Evolutionary conservation across 2,797 vertebrate species (phyloP), one percentile per base, ranked within the genome.

Genomic region (Siniperca obscura): DNA sequence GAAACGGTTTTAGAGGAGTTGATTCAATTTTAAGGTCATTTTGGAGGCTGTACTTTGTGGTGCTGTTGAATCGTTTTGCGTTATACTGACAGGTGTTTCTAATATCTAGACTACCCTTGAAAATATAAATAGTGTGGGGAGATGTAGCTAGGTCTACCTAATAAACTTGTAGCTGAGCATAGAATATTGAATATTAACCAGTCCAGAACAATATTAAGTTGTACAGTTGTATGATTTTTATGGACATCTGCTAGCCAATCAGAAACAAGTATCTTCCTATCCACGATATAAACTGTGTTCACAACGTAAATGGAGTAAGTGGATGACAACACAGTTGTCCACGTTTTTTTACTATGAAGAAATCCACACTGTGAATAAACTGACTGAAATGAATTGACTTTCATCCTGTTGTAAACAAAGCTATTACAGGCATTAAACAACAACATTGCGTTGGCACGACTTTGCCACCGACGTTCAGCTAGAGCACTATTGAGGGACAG

Each of bases 401-500:
- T 57, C 4, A 52, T 34, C n/a, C 69, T 44, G 46, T n/a, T 22
- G 30, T 17, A 70, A 46, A 48, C 40, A 25, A 7, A 36, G 21
- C 27, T 44, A n/a, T 34, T n/a, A 56, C 48, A 40, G 48, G 56
- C 21, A 30, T 22, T 74, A 44, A 67, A 74, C 59, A 56, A 13
- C 53, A 5, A 36, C 10, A 38, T 40, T 10, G 53, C 2, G 13
- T 9, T 10, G 55, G 16, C 44, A 22, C 9, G 6, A 57, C 68
- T 34, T 7, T 7, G 27, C 40, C 7, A 4, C 34, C 1, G 17
- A 4, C 1, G 5, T 14, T 22, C 67, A 76, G 36, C 57, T 7
- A 44, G 56, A 68, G 69, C 19, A n/a, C 61, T 69, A 60, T 4
- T 9, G 60, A 64, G 52, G 70, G 57, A 48, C 50, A 7, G 57